Base-by-base conservation (phyloP, 2,888 invertebrate species). In the Sesamia inferens region DNA sequence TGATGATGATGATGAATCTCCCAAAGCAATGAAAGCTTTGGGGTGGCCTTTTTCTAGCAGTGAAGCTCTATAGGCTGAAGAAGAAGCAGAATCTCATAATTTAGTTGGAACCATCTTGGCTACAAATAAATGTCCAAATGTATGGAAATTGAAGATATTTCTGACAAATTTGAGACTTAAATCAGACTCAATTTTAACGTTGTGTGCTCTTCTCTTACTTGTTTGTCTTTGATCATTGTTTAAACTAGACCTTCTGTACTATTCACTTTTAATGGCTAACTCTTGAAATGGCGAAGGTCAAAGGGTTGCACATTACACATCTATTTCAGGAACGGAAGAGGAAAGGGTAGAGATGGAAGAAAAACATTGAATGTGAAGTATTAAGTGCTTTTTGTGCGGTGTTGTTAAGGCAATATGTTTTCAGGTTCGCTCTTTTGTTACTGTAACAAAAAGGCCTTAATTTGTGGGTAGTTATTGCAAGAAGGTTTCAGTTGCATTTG, bases 361-460 rank as follows among this genome's bases (percentile, higher is more conserved):
- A 79, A 70, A 79, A 79, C 77, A 71, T 59, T 64, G 54, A 59
- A 81, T 76, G 39, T 65, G 44, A 64, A 24, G 64, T 70, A 70
- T 76, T 76, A 76, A 81, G 69, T 79, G 81, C 81, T 79, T 79
- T 75, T 81, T 79, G 81, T 55, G 62, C n/a, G 76, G 69, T 81
- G 63, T 79, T 79, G 76, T 81, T 81, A 69, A 47, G 63, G n/a
- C 22, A 42, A 70, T 69, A 66, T 63, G 75, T n/a, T 59, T 79
- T 55, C 31, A 68, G 63, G 74, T 51, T 78, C 22, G 2, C 54
- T 62, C 57, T 16, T 64, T 68, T 80, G 80, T 79, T 79, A 55
- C 19, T 72, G n/a, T 72, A 64, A 55, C 64, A 55, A 68, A 74
- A 75, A 68, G 61, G 64, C 39, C 13, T 42, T 62, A 39, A 57